Percentiles rank a stretch among this genome's conserved stretches.
Evolutionary conservation across 2,113 vertebrate species (phyloP).

Genomic region (Hystrix brachyura): DNA sequence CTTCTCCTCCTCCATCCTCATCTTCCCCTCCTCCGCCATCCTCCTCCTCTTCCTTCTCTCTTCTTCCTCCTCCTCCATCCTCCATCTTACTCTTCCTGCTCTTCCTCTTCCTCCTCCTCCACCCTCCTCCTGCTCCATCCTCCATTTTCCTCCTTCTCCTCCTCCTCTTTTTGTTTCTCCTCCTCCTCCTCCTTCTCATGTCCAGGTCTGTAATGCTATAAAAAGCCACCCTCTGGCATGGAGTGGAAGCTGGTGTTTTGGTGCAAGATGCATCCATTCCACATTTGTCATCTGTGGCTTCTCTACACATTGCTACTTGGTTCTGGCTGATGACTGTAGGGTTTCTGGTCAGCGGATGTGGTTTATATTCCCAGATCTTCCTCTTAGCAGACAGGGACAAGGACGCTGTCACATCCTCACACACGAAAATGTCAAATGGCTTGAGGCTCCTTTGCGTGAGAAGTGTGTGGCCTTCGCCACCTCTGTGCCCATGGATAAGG

Average conservation of each 20-base stretch:
- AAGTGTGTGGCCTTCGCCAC: background rate
- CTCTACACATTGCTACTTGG: background rate
- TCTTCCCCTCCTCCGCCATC: background rate
- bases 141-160: background rate
- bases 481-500: background rate
- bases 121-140: background rate
- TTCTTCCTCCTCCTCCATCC: background rate
- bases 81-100: background rate
- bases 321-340: background rate
- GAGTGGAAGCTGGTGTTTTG: background rate
- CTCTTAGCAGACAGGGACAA: background rate
- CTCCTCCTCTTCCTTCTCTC: background rate
- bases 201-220: background rate
- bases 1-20: no score
- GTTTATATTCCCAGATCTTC: background rate
- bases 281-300: rapidly evolving
- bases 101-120: background rate
- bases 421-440: background rate
- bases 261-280: background rate
- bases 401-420: background rate
- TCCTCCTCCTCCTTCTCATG: background rate
- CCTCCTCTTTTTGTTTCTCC: background rate
- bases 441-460: background rate
- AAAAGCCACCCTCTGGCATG: background rate
- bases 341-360: background rate